These are phyloP conservation scores for Drosophila ochracea DNA, from an alignment of 2,888 invertebrate species.

Conservation along the genomic window DNA sequence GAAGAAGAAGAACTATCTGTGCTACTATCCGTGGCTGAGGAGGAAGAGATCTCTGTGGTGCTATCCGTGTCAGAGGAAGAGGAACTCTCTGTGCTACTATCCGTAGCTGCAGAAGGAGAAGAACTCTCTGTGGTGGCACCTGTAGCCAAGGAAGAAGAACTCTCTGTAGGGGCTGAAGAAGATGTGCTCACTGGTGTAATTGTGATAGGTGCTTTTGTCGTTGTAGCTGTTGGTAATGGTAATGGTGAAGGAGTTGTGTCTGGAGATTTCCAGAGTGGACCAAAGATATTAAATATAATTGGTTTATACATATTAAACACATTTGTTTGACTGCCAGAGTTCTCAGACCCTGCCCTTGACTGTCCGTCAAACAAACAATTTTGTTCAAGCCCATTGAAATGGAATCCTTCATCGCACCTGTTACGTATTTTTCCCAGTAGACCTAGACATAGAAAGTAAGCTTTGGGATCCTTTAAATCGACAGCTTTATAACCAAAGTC, in stretches of 20 bases:
- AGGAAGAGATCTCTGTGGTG: neutral
- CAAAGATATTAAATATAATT: slow-evolving; percentile 38
- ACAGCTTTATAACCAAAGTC: slow-evolving; percentile 39
- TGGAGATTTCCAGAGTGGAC: slow-evolving; percentile 5
- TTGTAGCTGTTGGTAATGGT: neutral
- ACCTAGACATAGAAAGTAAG: slow-evolving; percentile 49
- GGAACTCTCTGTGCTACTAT: slow-evolving; percentile 3
- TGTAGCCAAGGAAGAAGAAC: neutral
- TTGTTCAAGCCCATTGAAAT: slow-evolving; percentile 31
- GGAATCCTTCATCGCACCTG: slow-evolving; percentile 41
- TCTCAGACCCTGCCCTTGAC: neutral
- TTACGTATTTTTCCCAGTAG: slow-evolving; percentile 34
- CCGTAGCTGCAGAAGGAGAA: neutral
- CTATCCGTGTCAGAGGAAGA: slow-evolving; percentile 1
- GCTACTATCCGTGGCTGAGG: neutral
- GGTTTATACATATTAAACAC: slow-evolving; percentile 47
- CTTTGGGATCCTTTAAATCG: slow-evolving; percentile 17
- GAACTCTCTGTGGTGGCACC: neutral
- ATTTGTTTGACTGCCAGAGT: neutral
- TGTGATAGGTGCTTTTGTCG: neutral
- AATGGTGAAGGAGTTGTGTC: neutral
- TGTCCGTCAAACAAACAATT: slow-evolving; percentile 27
- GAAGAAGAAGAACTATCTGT: slow-evolving; percentile 6
- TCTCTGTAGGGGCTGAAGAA: neutral
- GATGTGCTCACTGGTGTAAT: neutral